phyloP scores from a whole-genome alignment of 2,888 invertebrate genomes.

The Agrochola macilenta region DNA sequence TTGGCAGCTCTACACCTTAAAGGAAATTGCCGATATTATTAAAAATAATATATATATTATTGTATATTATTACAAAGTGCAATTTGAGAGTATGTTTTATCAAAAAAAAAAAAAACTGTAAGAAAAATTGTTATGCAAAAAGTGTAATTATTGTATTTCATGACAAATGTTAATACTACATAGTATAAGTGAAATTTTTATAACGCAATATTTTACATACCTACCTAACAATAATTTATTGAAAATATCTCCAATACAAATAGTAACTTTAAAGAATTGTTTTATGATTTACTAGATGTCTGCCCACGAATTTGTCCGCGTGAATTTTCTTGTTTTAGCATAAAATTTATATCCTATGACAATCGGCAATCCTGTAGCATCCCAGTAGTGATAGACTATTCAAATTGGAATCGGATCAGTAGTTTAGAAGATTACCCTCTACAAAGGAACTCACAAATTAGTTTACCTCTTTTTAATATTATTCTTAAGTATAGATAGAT shows the following conservation, averaged over 20 bases:
- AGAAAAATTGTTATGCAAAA: slow-evolving; percentile 7
- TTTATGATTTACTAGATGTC: background rate
- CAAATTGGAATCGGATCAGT: background rate
- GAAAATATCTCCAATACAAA: background rate
- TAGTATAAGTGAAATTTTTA: background rate
- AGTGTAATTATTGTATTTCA: slow-evolving; percentile 22
- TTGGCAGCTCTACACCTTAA: slow-evolving; percentile 28
- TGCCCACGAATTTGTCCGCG: too few species aligned
- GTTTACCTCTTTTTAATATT: background rate
- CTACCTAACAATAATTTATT: background rate
- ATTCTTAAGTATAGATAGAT: background rate
- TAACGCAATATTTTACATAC: slow-evolving; percentile 36
- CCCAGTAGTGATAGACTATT: background rate
- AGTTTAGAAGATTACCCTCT: background rate
- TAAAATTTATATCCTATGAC: background rate
- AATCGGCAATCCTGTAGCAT: background rate
- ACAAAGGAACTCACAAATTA: background rate
- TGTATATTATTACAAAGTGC: slow-evolving; percentile 6
- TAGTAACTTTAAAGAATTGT: background rate
- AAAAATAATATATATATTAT: background rate
- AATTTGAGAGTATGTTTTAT: slow-evolving; percentile 1
- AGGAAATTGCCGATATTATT: background rate
- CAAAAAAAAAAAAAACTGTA: background rate
- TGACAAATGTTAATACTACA: slow-evolving; percentile 41
- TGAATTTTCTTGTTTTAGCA: background rate